Evolutionary conservation across 2,113 vertebrate species (phyloP), one percentile per base, ranked within the genome.

Genomic region (Phainopepla nitens): DNA sequence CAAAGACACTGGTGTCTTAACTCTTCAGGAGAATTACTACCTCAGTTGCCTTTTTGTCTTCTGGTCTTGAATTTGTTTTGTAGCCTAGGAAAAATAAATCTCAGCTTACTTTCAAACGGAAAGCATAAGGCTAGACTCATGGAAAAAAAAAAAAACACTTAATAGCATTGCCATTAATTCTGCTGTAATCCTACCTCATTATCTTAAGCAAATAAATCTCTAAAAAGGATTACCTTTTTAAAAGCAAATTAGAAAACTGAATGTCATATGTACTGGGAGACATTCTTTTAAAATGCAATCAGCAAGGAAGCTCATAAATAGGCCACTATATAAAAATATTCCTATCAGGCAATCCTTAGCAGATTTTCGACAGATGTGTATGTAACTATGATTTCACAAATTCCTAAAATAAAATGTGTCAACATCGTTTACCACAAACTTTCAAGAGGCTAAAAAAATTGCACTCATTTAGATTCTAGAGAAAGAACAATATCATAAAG

Each of bases 111-210:
- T 88, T 94, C 66, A 86, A 92, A 77, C 76, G 39, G 89, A 96
- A 96, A 92, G 27, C 61, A 49, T 79, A 93, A 92, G 72, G n/a
- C 36, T 73, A 95, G 35, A 95, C 47, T 9, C 71, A 62, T 60
- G 18, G 3, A 11, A 49, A 20, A 69, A 75, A 68, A 62, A 14
- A 5, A 15, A 49, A 51, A 28, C 62, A 39, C 60, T 76, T 97
- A 96, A 96, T 96, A 96, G 51, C 70, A 95, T 96, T 97, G 80
- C 36, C 92, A 89, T 95, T 98, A 98, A 98, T 98, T 98, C 97
- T 44, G 91, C 69, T 82, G 87, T 98, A 98, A 98, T 98, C 97
- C 96, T 96, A 95, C 82, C 65, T 98, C 93, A 98, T 98, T 97
- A 98, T 97, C 86, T 97, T 97, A 98, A 95, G 94, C 70, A 98